Percentiles rank a stretch among this genome's conserved stretches.
These are phyloP conservation scores for Pardalotus punctatus DNA, from an alignment of 2,113 vertebrate species.

Conservation along the genomic window DNA sequence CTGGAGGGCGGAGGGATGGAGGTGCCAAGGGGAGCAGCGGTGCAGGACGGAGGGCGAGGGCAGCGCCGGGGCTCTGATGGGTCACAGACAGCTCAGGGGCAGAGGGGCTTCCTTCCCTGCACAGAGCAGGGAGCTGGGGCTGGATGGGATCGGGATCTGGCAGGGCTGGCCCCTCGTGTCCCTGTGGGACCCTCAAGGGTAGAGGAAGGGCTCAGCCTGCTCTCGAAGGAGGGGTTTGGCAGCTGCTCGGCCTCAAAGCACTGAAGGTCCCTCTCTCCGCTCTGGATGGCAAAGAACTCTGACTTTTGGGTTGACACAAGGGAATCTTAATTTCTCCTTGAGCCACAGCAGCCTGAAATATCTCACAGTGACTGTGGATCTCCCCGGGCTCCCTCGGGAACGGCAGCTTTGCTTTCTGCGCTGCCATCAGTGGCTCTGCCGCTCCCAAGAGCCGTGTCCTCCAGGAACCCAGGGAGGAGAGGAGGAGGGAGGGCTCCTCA, in stretches of 20 bases:
- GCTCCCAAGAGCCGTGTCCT: not conserved
- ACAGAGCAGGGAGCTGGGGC: not conserved
- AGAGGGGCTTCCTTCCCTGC: not conserved
- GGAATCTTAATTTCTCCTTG: not conserved
- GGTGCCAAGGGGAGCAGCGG: not conserved
- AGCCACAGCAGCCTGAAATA: not conserved
- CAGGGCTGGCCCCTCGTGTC: not conserved
- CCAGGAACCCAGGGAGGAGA: not conserved
- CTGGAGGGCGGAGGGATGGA: not conserved
- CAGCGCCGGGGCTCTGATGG: not conserved
- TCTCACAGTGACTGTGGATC: not conserved
- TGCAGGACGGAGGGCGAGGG: not conserved
- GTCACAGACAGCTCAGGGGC: not conserved
- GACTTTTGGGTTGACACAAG: not conserved
- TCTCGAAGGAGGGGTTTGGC: not conserved
- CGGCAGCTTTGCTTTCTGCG: not conserved
- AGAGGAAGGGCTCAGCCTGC: not conserved
- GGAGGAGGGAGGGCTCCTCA: fast-evolving
- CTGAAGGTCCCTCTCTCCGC: not conserved
- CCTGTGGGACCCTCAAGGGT: not conserved
- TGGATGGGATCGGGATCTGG: not conserved
- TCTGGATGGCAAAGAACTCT: not conserved
- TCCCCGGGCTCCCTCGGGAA: not conserved
- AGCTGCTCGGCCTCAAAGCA: not conserved
- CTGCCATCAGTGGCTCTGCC: not conserved